Conservation (phyloP, 2,888 invertebrate species). For the Epirrita christyi region DNA sequence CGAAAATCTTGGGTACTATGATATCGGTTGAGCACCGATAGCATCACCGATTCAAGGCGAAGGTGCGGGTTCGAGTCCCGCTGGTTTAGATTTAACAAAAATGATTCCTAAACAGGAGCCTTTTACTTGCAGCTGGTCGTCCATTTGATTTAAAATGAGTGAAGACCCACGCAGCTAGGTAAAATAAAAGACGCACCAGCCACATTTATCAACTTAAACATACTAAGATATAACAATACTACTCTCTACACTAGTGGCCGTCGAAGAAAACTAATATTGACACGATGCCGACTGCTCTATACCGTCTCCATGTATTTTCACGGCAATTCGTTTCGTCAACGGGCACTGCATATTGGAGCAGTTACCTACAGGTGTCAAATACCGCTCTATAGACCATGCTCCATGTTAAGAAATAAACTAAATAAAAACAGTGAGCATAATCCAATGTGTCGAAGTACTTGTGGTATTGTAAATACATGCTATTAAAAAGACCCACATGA, state of each 20-base stretch:
- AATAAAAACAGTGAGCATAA: slow-evolving; percentile 59
- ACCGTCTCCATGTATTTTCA: background rate
- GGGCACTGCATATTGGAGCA: slow-evolving; percentile 8
- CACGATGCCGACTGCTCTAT: background rate
- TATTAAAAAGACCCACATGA: slow-evolving; percentile 85
- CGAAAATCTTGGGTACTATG: no score
- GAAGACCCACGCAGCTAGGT: slow-evolving; percentile 65
- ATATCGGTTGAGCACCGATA: no score
- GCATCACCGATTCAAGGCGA: no score
- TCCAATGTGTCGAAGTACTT: slow-evolving; percentile 49
- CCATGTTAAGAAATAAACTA: slow-evolving; percentile 43
- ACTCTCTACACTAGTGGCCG: slow-evolving; percentile 12
- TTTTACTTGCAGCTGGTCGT: slow-evolving; percentile 38
- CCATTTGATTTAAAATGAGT: slow-evolving; percentile 61
- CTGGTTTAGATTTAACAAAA: no score
- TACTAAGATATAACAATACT: slow-evolving; percentile 49
- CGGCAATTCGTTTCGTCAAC: background rate
- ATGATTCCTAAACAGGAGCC: background rate
- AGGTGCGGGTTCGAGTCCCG: no score
- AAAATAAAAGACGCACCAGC: slow-evolving; percentile 57
- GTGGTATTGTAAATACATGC: slow-evolving; percentile 64
- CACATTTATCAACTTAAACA: slow-evolving; percentile 49
- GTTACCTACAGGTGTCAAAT: slow-evolving; percentile 29
- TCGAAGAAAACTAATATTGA: background rate
- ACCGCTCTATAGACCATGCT: slow-evolving; percentile 48